Percentiles rank a stretch among this genome's conserved stretches.
phyloP scores from a whole-genome alignment of 2,113 vertebrate genomes.

The Uria aalge region DNA sequence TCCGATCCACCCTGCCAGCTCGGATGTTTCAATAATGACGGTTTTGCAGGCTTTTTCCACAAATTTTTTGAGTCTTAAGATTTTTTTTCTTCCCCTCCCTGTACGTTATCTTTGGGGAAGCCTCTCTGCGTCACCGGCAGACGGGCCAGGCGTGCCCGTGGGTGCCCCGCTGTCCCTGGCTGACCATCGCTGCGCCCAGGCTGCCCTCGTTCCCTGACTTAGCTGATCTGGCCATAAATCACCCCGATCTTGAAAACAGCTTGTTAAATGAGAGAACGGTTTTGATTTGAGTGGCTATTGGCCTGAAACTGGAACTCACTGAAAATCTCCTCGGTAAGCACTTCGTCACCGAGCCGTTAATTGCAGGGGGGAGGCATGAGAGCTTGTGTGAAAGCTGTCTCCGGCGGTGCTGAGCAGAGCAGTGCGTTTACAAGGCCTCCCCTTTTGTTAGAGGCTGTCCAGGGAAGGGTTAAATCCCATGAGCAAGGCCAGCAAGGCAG shows the following conservation, averaged over 20 bases:
- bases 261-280: not conserved
- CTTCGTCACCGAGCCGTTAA: fast-evolving
- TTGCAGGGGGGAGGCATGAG: fast-evolving
- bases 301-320: not conserved
- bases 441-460: not conserved
- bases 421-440: not conserved
- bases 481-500: not conserved
- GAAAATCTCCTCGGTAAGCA: not conserved
- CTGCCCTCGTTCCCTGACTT: not conserved
- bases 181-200: not conserved
- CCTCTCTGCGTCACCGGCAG: not conserved
- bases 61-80: not conserved
- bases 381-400: not conserved
- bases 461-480: constrained; percentile 51
- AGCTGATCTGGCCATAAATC: not conserved
- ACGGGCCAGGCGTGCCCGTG: fast-evolving
- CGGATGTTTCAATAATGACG: not conserved
- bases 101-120: not conserved
- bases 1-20: not conserved
- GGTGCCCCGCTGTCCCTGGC: not conserved
- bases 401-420: not conserved
- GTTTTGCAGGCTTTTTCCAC: not conserved
- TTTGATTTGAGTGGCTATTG: not conserved
- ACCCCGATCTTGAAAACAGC: not conserved
- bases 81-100: not conserved